phyloP scores from a whole-genome alignment of 1,140 invertebrate species.

The Drosophila kanapiae region DNA sequence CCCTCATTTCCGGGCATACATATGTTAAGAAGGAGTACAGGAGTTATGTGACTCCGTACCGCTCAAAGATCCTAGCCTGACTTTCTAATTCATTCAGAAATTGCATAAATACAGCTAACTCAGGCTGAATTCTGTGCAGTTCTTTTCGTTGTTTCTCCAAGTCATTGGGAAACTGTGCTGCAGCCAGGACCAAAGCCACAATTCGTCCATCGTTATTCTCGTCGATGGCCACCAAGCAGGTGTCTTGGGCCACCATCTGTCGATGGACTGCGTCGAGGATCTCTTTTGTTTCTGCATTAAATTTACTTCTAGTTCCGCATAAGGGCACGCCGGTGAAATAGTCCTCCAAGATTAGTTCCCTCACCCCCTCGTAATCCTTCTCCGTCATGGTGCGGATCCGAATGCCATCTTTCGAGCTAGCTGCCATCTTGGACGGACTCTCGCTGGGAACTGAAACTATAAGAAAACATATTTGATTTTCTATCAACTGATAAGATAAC shows the following conservation, averaged over 20 bases:
- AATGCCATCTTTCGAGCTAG: background rate
- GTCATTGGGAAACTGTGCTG: background rate
- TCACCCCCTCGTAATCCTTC: background rate
- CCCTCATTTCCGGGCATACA: background rate
- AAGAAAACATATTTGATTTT: too few species aligned
- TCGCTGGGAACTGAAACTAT: background rate
- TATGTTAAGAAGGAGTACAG: background rate
- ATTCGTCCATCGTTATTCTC: background rate
- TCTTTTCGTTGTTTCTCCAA: background rate
- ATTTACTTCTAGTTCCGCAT: background rate
- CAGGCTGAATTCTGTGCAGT: background rate
- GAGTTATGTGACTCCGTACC: background rate
- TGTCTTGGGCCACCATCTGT: background rate
- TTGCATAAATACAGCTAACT: background rate
- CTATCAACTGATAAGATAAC: background rate
- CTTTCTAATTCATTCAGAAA: background rate
- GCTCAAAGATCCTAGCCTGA: background rate
- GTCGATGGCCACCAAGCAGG: background rate
- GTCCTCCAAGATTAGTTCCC: background rate
- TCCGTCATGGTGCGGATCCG: background rate
- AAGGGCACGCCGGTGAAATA: background rate
- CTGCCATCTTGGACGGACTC: background rate
- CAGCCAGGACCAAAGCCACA: background rate
- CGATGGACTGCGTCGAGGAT: background rate
- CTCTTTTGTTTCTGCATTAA: background rate